These are phyloP conservation scores for Channallabes apus DNA, from an alignment of 2,797 vertebrate species.

Conservation along the genomic window DNA sequence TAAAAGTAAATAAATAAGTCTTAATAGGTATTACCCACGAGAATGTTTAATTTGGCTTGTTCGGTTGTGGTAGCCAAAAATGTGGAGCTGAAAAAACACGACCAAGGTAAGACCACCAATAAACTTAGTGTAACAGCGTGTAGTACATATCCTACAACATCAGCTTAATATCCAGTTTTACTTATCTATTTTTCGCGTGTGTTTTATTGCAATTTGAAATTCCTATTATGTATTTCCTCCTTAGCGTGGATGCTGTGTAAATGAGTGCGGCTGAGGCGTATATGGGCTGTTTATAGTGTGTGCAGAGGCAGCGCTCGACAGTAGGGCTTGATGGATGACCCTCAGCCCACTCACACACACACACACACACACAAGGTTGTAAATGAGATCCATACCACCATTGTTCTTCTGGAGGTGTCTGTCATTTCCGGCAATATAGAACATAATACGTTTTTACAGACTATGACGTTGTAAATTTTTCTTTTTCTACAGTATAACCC, in stretches of 20 bases:
- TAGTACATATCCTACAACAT: background rate
- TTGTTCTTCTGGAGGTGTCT: constrained; percentile 52
- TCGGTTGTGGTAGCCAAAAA: background rate
- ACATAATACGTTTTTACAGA: constrained; percentile 31
- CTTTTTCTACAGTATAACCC: background rate
- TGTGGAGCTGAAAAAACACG: background rate
- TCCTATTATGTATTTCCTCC: constrained; percentile 27
- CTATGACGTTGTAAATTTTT: background rate
- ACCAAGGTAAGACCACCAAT: constrained; percentile 10
- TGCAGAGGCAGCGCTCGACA: constrained; percentile 47
- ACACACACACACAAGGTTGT: constrained; percentile 37
- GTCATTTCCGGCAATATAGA: constrained; percentile 51
- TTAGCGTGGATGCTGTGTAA: constrained; percentile 38
- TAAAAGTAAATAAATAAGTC: background rate
- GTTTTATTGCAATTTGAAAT: background rate
- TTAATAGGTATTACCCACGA: background rate
- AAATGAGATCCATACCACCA: constrained; percentile 52
- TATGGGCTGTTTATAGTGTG: constrained; percentile 59
- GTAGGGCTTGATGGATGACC: constrained; percentile 56
- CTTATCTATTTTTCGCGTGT: background rate
- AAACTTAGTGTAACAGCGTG: background rate
- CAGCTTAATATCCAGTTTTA: background rate
- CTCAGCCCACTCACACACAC: constrained; percentile 44
- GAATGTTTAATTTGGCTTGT: background rate
- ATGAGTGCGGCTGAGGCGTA: constrained; percentile 45